Evolutionary conservation across 2,113 vertebrate species (phyloP).

Genomic region (Variabilichromis moorii): DNA sequence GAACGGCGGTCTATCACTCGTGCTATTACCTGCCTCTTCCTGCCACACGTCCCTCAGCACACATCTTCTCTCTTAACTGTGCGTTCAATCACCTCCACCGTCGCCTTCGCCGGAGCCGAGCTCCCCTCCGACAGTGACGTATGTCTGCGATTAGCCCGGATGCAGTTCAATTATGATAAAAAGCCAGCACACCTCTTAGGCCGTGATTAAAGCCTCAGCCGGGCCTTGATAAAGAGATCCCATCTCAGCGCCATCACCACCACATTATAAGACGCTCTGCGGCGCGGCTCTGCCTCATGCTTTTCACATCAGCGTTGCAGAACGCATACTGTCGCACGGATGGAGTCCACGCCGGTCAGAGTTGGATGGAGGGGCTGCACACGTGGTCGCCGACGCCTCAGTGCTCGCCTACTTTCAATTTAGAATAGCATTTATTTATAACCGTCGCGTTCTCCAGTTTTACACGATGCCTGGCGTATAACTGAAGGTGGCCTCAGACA

Average conservation of each 20-base stretch:
- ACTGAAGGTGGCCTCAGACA: conserved; percentile 29
- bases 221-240: conserved; percentile 90
- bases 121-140: conserved; percentile 80
- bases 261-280: conserved; percentile 82
- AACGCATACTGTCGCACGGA: conserved; percentile 19
- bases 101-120: conserved; percentile 39
- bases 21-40: conserved; percentile 48
- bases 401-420: conserved; percentile 72
- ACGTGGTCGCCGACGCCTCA: conserved; percentile 67
- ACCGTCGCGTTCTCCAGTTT: conserved; percentile 29
- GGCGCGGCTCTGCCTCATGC: conserved; percentile 55
- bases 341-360: conserved; percentile 21
- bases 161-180: conserved; percentile 96
- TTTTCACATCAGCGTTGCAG: conserved; percentile 62
- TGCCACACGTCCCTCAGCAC: conserved; percentile 30
- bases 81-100: conserved; percentile 61
- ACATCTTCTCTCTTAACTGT: conserved; percentile 54
- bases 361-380: conserved; percentile 67
- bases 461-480: conserved; percentile 28
- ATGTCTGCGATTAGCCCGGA: conserved; percentile 89
- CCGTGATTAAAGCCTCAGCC: conserved; percentile 84
- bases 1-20: conserved; percentile 40
- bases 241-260: conserved; percentile 84
- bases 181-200: conserved; percentile 86
- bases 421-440: conserved; percentile 65